Evolutionary conservation across 1,140 invertebrate species (phyloP).

Genomic region (Zeugodacus cucurbitae): DNA sequence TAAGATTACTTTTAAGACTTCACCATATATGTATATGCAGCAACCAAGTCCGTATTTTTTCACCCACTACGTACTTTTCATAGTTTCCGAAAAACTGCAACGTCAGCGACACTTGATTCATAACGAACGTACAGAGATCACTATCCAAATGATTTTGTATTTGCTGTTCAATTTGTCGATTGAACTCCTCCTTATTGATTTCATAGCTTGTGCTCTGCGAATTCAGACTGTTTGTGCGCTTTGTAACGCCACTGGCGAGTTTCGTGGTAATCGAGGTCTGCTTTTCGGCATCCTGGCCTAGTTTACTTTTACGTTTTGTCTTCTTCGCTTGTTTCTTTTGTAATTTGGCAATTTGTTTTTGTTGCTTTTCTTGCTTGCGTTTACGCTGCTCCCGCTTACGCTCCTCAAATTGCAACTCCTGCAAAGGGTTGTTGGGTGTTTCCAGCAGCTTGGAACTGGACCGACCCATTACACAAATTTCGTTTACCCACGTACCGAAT

Average conservation of each 20-base stretch:
- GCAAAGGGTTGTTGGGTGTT: constrained; percentile 50
- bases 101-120: constrained; percentile 81
- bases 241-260: constrained; percentile 39
- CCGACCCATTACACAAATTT: constrained; percentile 53
- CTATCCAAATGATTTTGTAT: constrained; percentile 72
- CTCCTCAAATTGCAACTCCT: constrained; percentile 50
- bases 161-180: constrained; percentile 55
- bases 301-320: neutral
- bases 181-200: constrained; percentile 48
- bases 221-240: constrained; percentile 46
- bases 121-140: constrained; percentile 75
- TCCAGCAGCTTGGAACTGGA: constrained; percentile 53
- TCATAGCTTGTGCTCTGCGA: constrained; percentile 38
- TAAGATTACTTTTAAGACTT: too few relatives aligned
- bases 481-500: too few relatives aligned
- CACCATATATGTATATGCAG: too few relatives aligned
- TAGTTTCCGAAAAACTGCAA: constrained; percentile 83
- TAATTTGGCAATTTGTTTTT: constrained; percentile 51
- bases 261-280: neutral
- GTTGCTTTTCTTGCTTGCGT: constrained; percentile 54
- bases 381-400: constrained; percentile 42
- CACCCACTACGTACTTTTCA: constrained; percentile 70
- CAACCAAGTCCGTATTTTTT: neutral
- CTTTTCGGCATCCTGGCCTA: neutral
- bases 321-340: constrained; percentile 53